A percentile compares a stretch with the other conserved stretches of the same genome.
These are phyloP conservation scores for Rhea americana DNA, from an alignment of 2,113 vertebrate genomes.

Conservation along the genomic window DNA sequence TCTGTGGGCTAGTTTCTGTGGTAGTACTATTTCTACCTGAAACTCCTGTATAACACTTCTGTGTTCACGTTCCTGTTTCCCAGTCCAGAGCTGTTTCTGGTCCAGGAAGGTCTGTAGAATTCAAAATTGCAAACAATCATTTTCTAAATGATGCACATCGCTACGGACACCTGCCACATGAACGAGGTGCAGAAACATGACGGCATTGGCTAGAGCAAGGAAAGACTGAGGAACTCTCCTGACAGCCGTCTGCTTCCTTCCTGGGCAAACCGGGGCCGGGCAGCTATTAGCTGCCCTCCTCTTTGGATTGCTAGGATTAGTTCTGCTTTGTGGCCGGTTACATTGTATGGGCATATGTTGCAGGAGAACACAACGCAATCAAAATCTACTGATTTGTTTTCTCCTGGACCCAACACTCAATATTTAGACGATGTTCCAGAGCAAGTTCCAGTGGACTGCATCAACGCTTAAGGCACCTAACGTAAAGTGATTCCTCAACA, in stretches of 20 bases:
- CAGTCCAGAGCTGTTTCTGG: neutral
- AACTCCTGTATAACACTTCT: fast-evolving
- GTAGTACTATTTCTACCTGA: neutral
- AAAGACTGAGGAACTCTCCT: neutral
- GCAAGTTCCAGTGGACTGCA: slow-evolving; percentile 42
- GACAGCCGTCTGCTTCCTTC: neutral
- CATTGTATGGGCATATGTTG: neutral
- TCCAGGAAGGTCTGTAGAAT: neutral
- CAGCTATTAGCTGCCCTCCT: neutral
- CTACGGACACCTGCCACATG: neutral
- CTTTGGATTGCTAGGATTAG: neutral
- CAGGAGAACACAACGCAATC: neutral
- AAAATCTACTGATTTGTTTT: neutral
- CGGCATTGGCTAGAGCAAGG: neutral
- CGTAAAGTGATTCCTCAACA: slow-evolving; percentile 56
- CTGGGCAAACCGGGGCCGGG: neutral
- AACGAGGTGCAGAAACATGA: neutral
- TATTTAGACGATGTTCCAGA: slow-evolving; percentile 32
- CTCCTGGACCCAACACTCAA: neutral
- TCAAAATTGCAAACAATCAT: neutral
- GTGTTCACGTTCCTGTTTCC: neutral
- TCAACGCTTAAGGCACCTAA: slow-evolving; percentile 50
- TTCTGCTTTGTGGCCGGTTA: neutral
- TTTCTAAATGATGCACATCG: neutral
- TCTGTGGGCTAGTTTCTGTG: neutral